A percentile compares a stretch with the other conserved stretches of the same genome.
Conservation (phyloP, 1,140 invertebrate genomes). For the Coenobita brevimanus region DNA sequence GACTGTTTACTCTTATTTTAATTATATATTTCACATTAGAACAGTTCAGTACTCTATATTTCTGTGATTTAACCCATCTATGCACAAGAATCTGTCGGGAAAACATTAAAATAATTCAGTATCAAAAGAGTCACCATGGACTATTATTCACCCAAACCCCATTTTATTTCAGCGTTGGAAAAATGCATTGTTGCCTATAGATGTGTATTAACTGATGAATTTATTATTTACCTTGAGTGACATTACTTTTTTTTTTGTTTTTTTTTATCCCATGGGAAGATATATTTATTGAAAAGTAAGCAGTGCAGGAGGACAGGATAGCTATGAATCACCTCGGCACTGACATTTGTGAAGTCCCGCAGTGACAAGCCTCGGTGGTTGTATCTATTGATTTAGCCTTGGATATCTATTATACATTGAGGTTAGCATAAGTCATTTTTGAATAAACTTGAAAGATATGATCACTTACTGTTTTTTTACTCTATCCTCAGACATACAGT, state of each 20-base stretch:
- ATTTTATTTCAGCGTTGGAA: background rate
- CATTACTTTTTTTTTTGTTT: no score
- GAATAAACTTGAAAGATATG: slow-evolving; percentile 58
- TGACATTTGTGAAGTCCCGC: slow-evolving; percentile 36
- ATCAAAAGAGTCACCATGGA: background rate
- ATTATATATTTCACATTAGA: background rate
- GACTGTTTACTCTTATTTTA: no score
- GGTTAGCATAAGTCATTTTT: slow-evolving; percentile 57
- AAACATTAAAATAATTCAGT: no score
- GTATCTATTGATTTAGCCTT: slow-evolving; percentile 53
- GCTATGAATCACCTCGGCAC: slow-evolving; percentile 13
- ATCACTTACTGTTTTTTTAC: background rate
- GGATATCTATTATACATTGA: slow-evolving; percentile 52
- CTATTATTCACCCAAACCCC: background rate
- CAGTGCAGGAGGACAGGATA: slow-evolving; percentile 53
- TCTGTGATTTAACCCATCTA: background rate
- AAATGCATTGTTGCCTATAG: no score
- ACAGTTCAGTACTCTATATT: background rate
- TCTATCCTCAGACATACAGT: background rate
- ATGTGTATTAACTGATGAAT: no score
- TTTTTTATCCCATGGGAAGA: background rate
- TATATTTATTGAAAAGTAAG: slow-evolving; percentile 17
- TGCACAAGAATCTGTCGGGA: background rate
- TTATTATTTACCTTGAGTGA: no score
- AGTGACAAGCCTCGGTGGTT: slow-evolving; percentile 48